A percentile compares a stretch with the other conserved stretches of the same genome.
These are phyloP conservation scores for Hippocampus kuda DNA, from an alignment of 2,797 vertebrate genomes.

Conservation along the genomic window DNA sequence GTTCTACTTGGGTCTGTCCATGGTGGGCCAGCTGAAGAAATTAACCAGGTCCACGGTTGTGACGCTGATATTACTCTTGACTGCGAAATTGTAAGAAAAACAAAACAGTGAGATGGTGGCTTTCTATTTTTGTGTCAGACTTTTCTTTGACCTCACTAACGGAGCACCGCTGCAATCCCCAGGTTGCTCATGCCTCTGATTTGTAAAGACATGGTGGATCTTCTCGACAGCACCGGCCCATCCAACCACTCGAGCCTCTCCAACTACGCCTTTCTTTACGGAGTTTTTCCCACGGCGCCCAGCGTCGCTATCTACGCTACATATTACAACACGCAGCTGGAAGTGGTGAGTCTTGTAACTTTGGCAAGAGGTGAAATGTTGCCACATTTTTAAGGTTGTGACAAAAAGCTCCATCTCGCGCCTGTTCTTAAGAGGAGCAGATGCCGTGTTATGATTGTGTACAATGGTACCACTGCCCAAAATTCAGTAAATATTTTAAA, in stretches of 20 bases:
- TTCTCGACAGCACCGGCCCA: conserved; percentile 72
- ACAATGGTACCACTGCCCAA: too few relatives aligned
- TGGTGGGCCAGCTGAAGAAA: conserved; percentile 90
- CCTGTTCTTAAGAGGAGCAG: too few relatives aligned
- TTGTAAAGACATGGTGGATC: conserved; percentile 90
- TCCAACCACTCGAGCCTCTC: conserved; percentile 89
- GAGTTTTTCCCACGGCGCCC: conserved; percentile 90
- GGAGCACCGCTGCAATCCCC: conserved; percentile 13
- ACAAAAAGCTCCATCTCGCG: not conserved
- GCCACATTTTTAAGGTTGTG: not conserved
- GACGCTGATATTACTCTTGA: conserved; percentile 86
- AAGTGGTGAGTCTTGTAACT: conserved; percentile 78
- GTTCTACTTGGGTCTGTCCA: conserved; percentile 94
- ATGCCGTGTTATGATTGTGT: too few relatives aligned
- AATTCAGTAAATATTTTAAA: too few relatives aligned
- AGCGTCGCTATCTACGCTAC: conserved; percentile 95
- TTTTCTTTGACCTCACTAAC: conserved; percentile 6
- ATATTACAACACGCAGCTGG: conserved; percentile 92
- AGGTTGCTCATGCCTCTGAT: conserved; percentile 91
- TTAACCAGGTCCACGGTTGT: conserved; percentile 83
- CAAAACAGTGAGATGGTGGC: not conserved
- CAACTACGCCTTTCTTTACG: conserved; percentile 95
- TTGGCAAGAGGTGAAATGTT: not conserved
- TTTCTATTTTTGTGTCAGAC: conserved; percentile 12
- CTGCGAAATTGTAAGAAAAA: conserved; percentile 92